Evolutionary conservation across 2,888 invertebrate genomes (phyloP).

Genomic region (Ormyrus nitidulus): DNA sequence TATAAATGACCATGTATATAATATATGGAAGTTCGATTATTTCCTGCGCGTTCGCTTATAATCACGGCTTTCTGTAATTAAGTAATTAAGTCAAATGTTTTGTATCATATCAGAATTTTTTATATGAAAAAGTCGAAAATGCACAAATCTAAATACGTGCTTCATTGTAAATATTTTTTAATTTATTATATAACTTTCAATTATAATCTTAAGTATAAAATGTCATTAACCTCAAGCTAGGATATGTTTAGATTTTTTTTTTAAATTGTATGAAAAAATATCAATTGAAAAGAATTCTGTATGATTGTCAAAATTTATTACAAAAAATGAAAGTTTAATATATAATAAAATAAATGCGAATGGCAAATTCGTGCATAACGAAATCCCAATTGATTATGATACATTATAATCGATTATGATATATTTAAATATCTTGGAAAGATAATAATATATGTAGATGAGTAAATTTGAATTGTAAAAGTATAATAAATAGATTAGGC

Average conservation of each 20-base stretch:
- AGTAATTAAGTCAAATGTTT: constrained; percentile 43
- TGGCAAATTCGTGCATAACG: background rate
- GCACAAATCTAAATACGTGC: constrained; percentile 4
- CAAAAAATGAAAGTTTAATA: constrained; percentile 17
- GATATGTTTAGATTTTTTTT: background rate
- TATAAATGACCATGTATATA: constrained; percentile 18
- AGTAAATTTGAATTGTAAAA: constrained; percentile 10
- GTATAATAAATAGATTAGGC: background rate
- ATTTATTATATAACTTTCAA: constrained; percentile 7
- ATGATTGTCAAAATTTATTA: background rate
- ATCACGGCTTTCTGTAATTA: constrained; percentile 14
- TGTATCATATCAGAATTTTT: constrained; percentile 34
- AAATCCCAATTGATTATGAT: background rate
- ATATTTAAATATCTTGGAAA: constrained; percentile 13
- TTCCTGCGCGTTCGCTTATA: constrained; percentile 34
- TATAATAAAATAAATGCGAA: constrained; percentile 1
- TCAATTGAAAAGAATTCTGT: background rate
- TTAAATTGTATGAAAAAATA: background rate
- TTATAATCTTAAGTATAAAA: background rate
- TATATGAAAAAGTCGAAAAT: constrained; percentile 2
- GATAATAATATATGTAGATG: constrained; percentile 14
- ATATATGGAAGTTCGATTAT: constrained; percentile 40
- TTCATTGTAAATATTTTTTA: constrained; percentile 43
- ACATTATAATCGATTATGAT: background rate
- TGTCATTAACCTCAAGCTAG: background rate